Conservation (phyloP, 1,140 invertebrate species). For the Hylaeus anthracinus region DNA sequence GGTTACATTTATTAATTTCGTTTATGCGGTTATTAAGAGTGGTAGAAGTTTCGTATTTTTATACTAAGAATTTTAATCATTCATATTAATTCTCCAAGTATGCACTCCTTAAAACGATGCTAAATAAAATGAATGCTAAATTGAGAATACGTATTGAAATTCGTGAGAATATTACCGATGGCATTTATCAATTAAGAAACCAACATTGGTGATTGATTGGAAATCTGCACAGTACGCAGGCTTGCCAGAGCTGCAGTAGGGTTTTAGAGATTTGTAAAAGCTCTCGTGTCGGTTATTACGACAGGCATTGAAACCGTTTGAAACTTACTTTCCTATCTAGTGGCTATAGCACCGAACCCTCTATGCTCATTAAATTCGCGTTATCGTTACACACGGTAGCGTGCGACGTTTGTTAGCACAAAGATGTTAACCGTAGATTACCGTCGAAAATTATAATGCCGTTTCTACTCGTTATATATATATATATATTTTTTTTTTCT, state of each 20-base stretch:
- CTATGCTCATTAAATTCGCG: not conserved
- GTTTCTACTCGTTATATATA: not conserved
- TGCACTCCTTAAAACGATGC: no score
- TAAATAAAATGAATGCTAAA: no score
- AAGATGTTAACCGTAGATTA: not conserved
- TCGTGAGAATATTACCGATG: no score
- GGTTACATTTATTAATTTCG: no score
- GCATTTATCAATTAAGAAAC: no score
- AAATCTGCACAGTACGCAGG: no score
- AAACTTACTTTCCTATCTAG: not conserved
- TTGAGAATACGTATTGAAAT: no score
- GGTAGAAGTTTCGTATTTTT: no score
- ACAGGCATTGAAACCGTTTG: not conserved
- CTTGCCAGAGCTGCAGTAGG: not conserved
- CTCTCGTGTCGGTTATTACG: not conserved
- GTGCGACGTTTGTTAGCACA: slow-evolving; percentile 6
- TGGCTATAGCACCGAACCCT: not conserved
- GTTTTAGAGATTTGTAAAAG: slow-evolving; percentile 12
- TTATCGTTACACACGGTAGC: slow-evolving; percentile 13
- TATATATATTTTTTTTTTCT: not conserved
- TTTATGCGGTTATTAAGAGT: no score
- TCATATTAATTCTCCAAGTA: no score
- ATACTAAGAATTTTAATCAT: no score
- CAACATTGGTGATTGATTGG: no score
- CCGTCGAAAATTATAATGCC: slow-evolving; percentile 40